These are phyloP conservation scores for Chirona hameri DNA, from an alignment of 2,888 invertebrate species.

Conservation along the genomic window DNA sequence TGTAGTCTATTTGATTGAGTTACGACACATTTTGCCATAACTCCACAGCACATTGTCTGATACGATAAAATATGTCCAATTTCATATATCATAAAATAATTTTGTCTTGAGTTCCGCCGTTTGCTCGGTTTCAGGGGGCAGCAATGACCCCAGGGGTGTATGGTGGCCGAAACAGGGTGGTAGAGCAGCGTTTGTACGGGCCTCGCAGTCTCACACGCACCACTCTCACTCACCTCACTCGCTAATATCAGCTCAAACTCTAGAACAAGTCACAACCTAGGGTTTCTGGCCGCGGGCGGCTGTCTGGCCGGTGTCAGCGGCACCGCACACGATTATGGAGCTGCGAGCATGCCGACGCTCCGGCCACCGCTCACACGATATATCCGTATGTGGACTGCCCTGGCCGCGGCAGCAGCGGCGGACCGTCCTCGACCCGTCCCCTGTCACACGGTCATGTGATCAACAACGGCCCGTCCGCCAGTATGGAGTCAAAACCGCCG, in stretches of 20 bases:
- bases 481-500: neutral
- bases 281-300: neutral
- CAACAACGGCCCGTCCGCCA: neutral
- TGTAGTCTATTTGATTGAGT: no score
- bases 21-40: no score
- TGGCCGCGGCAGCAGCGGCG: no score
- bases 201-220: neutral
- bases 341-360: neutral
- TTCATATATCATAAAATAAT: no score
- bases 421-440: neutral
- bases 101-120: no score
- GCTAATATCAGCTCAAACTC: neutral
- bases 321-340: neutral
- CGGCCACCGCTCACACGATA: no score
- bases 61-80: no score
- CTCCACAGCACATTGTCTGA: no score
- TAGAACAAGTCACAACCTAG: conserved; percentile 1
- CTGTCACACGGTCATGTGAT: neutral
- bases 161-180: no score
- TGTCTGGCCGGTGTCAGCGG: neutral
- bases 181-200: neutral
- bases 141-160: no score
- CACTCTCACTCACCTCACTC: neutral
- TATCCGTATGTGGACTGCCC: no score
- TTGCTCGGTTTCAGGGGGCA: no score